phyloP scores from a whole-genome alignment of 2,113 vertebrate species.

The Puma concolor region DNA sequence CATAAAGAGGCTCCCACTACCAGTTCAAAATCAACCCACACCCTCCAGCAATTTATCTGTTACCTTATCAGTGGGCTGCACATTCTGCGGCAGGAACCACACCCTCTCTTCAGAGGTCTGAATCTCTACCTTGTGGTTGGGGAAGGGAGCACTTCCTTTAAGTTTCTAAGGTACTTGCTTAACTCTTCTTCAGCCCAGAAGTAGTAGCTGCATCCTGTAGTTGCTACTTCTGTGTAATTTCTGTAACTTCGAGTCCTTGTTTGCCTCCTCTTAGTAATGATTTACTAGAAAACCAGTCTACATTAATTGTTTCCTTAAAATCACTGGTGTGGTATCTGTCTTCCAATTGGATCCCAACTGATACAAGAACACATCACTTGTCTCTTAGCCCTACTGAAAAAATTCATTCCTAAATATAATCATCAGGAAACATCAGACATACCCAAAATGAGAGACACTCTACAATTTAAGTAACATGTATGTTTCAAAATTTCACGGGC shows the following conservation, averaged over 20 bases:
- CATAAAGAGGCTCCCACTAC: not conserved
- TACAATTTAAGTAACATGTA: not conserved
- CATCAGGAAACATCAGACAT: not conserved
- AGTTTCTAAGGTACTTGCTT: slow-evolving; percentile 20
- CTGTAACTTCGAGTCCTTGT: not conserved
- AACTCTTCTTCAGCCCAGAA: slow-evolving; percentile 1
- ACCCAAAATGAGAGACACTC: not conserved
- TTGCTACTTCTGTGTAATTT: not conserved
- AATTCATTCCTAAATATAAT: not conserved
- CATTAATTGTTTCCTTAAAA: not conserved
- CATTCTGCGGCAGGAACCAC: slow-evolving; percentile 44
- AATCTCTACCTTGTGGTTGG: not conserved
- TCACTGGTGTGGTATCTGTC: not conserved
- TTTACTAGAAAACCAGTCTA: not conserved
- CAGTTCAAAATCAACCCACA: not conserved
- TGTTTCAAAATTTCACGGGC: slow-evolving; percentile 14
- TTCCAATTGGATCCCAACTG: not conserved
- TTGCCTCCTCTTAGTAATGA: not conserved
- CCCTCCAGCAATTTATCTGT: not conserved
- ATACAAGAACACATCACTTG: not conserved
- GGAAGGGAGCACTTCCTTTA: not conserved
- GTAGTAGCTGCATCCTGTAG: not conserved
- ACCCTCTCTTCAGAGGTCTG: slow-evolving; percentile 34
- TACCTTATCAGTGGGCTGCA: not conserved
- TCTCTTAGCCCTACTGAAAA: not conserved